phyloP scores from a whole-genome alignment of 2,888 invertebrate species.

The Harpalus rubripes region DNA sequence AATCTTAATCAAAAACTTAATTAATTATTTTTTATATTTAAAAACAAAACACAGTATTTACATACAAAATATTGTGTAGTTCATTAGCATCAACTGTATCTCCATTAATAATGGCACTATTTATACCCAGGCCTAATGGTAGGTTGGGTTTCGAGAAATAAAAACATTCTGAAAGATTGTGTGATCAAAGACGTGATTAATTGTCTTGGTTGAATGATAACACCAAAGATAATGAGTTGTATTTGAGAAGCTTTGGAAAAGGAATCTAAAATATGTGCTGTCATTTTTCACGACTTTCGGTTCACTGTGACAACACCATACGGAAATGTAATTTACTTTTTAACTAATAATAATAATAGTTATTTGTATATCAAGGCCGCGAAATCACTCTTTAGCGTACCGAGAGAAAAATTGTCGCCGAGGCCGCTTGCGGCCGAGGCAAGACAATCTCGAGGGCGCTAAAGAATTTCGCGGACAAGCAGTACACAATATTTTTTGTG shows the following conservation, averaged over 20 bases:
- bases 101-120: conserved; percentile 59
- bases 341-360: too few relatives aligned
- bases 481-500: too few relatives aligned
- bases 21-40: conserved; percentile 59
- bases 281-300: conserved; percentile 55
- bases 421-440: too few relatives aligned
- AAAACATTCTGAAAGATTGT: conserved; percentile 58
- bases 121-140: conserved; percentile 48
- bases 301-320: not conserved
- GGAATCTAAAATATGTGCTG: conserved; percentile 48
- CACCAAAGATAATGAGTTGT: conserved; percentile 59
- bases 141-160: conserved; percentile 38
- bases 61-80: conserved; percentile 58
- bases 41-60: conserved; percentile 55
- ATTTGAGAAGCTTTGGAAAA: conserved; percentile 43
- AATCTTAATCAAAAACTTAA: conserved; percentile 55
- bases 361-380: too few relatives aligned
- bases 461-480: too few relatives aligned
- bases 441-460: too few relatives aligned
- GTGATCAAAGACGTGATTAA: conserved; percentile 60
- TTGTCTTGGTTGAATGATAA: conserved; percentile 60
- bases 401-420: too few relatives aligned
- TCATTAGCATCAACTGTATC: conserved; percentile 54
- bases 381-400: too few relatives aligned
- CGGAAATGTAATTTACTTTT: conserved; percentile 2